Conservation (phyloP, 92 coral and sea anemone genomes). For the Bergia puertoricense region DNA sequence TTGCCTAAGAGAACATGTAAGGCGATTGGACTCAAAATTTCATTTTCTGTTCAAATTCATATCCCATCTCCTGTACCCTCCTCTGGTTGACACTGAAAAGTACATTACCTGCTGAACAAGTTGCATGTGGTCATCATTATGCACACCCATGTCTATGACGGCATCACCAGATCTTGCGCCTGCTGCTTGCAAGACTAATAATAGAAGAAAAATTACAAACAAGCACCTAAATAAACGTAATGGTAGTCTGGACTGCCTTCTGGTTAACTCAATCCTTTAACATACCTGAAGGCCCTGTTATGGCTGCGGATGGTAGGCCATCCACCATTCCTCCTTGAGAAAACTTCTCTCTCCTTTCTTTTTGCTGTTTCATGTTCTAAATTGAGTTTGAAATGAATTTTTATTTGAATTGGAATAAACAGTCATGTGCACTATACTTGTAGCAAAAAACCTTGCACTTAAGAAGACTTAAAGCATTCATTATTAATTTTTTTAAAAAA, state of each 20-base stretch:
- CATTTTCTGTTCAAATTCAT: too few relatives aligned
- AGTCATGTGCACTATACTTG: neutral
- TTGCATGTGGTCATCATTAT: slow-evolving; percentile 75
- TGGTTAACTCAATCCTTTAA: neutral
- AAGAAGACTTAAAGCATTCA: too few relatives aligned
- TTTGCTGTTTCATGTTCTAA: slow-evolving; percentile 96
- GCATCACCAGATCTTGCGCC: slow-evolving; percentile 61
- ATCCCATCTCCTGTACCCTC: too few relatives aligned
- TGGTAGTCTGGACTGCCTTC: too few relatives aligned
- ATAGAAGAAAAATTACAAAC: neutral
- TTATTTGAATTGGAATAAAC: too few relatives aligned
- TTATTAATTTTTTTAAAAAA: neutral
- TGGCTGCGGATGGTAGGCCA: slow-evolving; percentile 69
- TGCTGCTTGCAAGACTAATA: slow-evolving; percentile 48
- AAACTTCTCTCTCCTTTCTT: slow-evolving; percentile 93
- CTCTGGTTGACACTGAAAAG: neutral
- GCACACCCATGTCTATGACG: slow-evolving; percentile 86
- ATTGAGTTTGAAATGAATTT: neutral
- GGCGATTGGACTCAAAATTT: too few relatives aligned
- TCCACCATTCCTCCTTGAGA: slow-evolving; percentile 91
- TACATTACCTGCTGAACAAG: slow-evolving; percentile 82
- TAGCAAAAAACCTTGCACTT: neutral
- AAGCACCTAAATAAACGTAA: neutral
- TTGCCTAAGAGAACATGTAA: too few relatives aligned
- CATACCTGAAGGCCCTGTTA: slow-evolving; percentile 85